Evolutionary conservation across 2,113 vertebrate species (phyloP).

Genomic region (Australoheros scitulus): DNA sequence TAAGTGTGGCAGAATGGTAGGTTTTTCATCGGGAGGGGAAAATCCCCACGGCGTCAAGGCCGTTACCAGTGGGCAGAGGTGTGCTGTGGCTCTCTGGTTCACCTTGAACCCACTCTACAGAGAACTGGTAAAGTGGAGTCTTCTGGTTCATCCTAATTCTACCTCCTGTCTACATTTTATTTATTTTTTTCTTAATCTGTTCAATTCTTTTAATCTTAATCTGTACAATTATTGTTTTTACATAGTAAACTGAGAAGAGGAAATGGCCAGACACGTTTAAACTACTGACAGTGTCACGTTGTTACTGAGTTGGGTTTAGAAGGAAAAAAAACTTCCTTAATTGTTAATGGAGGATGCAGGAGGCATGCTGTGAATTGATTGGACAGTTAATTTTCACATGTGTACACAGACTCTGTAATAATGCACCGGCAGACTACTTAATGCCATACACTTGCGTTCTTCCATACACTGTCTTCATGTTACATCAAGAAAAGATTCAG

Average conservation of each 20-base stretch:
- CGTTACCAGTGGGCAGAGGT: slow-evolving; percentile 92
- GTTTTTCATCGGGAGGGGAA: slow-evolving; percentile 95
- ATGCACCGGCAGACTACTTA: not conserved
- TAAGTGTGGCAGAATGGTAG: slow-evolving; percentile 92
- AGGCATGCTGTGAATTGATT: too few species aligned
- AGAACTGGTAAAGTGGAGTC: slow-evolving; percentile 86
- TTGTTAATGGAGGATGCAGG: not conserved
- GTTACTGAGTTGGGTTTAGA: not conserved
- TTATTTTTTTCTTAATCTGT: not conserved
- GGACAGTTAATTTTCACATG: too few species aligned
- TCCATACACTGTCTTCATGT: not conserved
- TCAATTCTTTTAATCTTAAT: too few species aligned
- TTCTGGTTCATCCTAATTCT: not conserved
- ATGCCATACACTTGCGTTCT: not conserved
- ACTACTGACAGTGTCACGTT: not conserved
- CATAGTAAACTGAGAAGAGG: not conserved
- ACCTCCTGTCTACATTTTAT: not conserved
- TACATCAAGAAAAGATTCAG: not conserved
- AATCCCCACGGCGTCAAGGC: slow-evolving; percentile 96
- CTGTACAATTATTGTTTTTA: not conserved
- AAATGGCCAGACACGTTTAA: not conserved
- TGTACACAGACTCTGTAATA: too few species aligned
- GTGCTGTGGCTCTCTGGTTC: slow-evolving; percentile 95
- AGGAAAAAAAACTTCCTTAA: not conserved
- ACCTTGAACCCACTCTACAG: slow-evolving; percentile 93